These are phyloP conservation scores for Herminia tarsipennalis DNA, from an alignment of 2,888 invertebrate species.

Conservation along the genomic window DNA sequence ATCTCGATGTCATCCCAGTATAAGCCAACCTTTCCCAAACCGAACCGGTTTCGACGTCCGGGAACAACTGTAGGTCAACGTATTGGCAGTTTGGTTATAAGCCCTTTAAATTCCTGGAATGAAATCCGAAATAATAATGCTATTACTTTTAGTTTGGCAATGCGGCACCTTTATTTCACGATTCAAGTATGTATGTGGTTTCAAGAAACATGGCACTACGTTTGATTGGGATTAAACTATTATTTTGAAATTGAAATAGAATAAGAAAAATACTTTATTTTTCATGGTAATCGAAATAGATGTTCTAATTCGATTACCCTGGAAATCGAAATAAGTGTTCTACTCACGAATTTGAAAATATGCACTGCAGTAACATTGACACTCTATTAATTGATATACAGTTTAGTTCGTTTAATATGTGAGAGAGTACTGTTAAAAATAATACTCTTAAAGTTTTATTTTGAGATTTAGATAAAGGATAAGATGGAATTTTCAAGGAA, in stretches of 20 bases:
- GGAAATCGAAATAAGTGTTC: too few relatives aligned
- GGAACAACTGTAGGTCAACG: slow-evolving; percentile 22
- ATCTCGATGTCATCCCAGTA: slow-evolving; percentile 41
- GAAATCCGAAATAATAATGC: slow-evolving; percentile 11
- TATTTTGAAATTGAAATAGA: too few relatives aligned
- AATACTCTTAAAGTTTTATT: neutral
- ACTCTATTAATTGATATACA: too few relatives aligned
- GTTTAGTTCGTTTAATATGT: too few relatives aligned
- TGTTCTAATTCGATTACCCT: too few relatives aligned
- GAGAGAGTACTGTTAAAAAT: too few relatives aligned
- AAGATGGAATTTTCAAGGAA: too few relatives aligned
- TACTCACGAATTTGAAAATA: too few relatives aligned
- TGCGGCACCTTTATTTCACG: neutral
- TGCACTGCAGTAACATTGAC: too few relatives aligned
- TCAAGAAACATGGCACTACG: neutral
- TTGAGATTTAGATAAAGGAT: too few relatives aligned
- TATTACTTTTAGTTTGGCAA: neutral
- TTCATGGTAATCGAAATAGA: too few relatives aligned
- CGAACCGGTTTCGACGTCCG: slow-evolving; percentile 41
- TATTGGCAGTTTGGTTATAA: slow-evolving; percentile 27
- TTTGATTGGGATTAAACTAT: neutral
- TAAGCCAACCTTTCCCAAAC: slow-evolving; percentile 38
- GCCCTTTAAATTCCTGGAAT: slow-evolving; percentile 22
- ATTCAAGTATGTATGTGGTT: neutral
- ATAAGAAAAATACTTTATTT: too few relatives aligned